Evolutionary conservation across 2,888 invertebrate species (phyloP), one percentile per base, ranked within the genome.

Genomic region (Eudemis profundana): DNA sequence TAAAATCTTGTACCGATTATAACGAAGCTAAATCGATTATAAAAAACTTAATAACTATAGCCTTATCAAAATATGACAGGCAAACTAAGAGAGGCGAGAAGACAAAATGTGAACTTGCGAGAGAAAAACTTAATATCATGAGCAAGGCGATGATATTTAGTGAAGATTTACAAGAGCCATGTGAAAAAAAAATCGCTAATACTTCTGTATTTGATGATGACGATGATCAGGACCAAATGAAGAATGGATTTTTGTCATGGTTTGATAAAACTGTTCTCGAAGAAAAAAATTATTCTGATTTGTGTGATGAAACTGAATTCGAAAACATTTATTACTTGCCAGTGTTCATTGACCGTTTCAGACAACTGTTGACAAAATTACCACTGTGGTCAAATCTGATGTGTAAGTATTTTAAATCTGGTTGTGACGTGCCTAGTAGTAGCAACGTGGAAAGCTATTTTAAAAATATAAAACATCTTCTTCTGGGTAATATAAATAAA

Each of bases 1-100:
- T 27, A 27, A 27, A 27, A 27, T 27, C 27, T 5, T 29, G 56
- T 15, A 27, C 15, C 19, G 57, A 46, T 57, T 33, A 17, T 7
- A 33, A 33, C 46, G 36, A 57, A 29, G 46, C 57, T 19, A 57
- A n/a, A 46, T 17, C n/a, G 44, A 57, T 57, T 46, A 33, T 46
- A 15, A 12, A 57, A 56, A 56, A 29, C 29, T 44, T 56, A 42
- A 56, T 56, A 29, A 56, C 29, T 5, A 17, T 56, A n/a, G 53
- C 53, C 15, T 38, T 54, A 42, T 33, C 33, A 33, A 33, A 33
- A 33, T 33, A 33, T 10, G 33, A 33, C 33, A 33, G 33, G 10
- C 3, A 33, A 33, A 33, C 33, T 3, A 33, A 10, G 8, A 10
- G 3, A 10, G 33, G 33, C 1, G 33, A 33, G 8, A 33, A 3